Conservation (phyloP, 2,113 vertebrate genomes). For the Toxotes jaculatrix region DNA sequence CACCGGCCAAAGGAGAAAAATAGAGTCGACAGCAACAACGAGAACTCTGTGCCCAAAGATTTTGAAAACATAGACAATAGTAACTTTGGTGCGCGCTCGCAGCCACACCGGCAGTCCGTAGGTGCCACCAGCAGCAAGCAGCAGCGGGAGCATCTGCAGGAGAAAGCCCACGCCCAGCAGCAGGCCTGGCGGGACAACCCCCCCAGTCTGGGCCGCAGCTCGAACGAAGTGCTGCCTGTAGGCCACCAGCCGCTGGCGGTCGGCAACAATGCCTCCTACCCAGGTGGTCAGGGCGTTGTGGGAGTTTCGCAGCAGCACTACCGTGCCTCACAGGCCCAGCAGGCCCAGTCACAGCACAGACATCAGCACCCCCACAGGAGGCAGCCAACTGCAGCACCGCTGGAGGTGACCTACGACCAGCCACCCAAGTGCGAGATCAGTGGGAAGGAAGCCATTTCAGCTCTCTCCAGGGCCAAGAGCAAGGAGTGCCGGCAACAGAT, state of each 20-base stretch:
- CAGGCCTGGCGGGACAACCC: constrained; percentile 83
- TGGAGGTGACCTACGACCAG: constrained; percentile 88
- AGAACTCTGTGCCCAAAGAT: constrained; percentile 98
- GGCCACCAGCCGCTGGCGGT: constrained; percentile 58
- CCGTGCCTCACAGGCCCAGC: constrained; percentile 67
- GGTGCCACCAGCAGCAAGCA: constrained; percentile 81
- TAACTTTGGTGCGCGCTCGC: constrained; percentile 94
- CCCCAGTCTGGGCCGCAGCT: constrained; percentile 81
- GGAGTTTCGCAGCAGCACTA: constrained; percentile 68
- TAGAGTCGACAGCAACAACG: constrained; percentile 97
- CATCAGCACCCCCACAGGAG: constrained; percentile 71
- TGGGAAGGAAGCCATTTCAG: constrained; percentile 96
- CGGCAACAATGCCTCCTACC: constrained; percentile 66
- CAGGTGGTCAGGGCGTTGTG: constrained; percentile 15
- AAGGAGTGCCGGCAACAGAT: constrained; percentile 94
- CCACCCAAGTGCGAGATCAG: constrained; percentile 93
- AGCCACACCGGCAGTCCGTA: constrained; percentile 88
- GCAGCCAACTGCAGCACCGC: constrained; percentile 64
- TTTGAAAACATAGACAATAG: constrained; percentile 99
- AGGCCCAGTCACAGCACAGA: constrained; percentile 68
- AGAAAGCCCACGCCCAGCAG: constrained; percentile 85
- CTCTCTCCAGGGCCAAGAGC: constrained; percentile 92
- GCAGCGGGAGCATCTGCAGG: constrained; percentile 87
- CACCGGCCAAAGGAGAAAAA: constrained; percentile 95
- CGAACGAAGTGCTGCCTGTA: constrained; percentile 85